These are phyloP conservation scores for Girardinus metallicus DNA, from an alignment of 2,797 vertebrate genomes.

Conservation along the genomic window DNA sequence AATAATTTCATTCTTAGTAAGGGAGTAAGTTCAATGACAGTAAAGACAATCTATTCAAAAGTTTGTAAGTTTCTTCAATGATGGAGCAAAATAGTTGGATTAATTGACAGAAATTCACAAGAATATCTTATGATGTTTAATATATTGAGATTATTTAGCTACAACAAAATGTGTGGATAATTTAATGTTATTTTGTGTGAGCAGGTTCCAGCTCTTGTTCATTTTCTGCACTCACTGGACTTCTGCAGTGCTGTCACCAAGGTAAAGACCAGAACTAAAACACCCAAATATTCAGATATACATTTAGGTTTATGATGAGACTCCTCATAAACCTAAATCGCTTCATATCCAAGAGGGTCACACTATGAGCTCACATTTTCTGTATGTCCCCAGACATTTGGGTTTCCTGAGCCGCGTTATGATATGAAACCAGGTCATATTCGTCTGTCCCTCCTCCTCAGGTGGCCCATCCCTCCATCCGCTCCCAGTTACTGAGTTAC, in stretches of 20 bases:
- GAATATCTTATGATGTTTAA: background rate
- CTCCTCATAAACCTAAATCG: too few relatives aligned
- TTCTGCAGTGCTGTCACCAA: conserved; percentile 95
- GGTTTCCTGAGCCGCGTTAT: background rate
- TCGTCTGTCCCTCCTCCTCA: conserved; percentile 46
- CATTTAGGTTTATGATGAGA: background rate
- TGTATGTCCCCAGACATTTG: background rate
- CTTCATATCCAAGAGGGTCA: too few relatives aligned
- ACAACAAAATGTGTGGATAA: background rate
- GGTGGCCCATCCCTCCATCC: conserved; percentile 92
- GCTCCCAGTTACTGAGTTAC: conserved; percentile 91
- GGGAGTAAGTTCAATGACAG: background rate
- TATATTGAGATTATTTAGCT: background rate
- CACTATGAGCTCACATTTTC: background rate
- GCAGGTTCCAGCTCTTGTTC: conserved; percentile 88
- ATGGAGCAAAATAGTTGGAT: background rate
- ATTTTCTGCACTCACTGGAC: conserved; percentile 95
- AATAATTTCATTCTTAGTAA: background rate
- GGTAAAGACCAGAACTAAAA: conserved; percentile 72
- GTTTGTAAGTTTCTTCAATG: background rate
- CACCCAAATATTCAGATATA: background rate
- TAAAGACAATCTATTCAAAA: background rate
- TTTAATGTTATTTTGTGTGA: background rate
- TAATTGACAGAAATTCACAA: background rate
- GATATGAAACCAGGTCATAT: background rate